Conservation (phyloP, 2,888 invertebrate genomes). For the Liopterus haemorrhoidalis region DNA sequence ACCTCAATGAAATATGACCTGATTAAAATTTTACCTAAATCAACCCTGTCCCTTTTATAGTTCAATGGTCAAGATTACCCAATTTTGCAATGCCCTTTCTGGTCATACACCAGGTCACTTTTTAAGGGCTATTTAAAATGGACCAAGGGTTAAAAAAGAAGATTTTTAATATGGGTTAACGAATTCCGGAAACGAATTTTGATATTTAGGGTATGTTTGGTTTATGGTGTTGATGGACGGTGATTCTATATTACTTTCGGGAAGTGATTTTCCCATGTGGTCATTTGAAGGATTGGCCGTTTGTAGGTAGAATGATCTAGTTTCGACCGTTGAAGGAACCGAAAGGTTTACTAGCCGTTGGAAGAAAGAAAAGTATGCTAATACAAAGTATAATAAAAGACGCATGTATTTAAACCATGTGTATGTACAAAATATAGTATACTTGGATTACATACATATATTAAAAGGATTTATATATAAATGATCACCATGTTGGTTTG, state of each 20-base stretch:
- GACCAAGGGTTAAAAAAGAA: constrained; percentile 16
- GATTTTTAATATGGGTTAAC: constrained; percentile 12
- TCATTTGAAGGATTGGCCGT: constrained; percentile 15
- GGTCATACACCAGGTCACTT: constrained; percentile 19
- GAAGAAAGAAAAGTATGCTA: too few species aligned
- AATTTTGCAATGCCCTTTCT: constrained; percentile 13
- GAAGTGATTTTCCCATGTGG: constrained; percentile 16
- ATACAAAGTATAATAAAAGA: too few species aligned
- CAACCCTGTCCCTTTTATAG: constrained; percentile 6
- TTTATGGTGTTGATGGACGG: neutral
- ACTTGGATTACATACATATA: too few species aligned
- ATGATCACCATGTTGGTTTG: too few species aligned
- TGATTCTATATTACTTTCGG: constrained; percentile 12
- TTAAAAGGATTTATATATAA: too few species aligned
- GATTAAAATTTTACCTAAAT: constrained; percentile 8
- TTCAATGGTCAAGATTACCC: constrained; percentile 7
- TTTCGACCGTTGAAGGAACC: neutral
- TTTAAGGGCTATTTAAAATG: constrained; percentile 16
- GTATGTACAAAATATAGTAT: too few species aligned
- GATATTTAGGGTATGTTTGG: constrained; percentile 6
- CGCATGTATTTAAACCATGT: too few species aligned
- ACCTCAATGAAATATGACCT: constrained; percentile 18
- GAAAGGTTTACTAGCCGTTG: constrained; percentile 17
- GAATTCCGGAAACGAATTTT: constrained; percentile 15
- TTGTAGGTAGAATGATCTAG: too few species aligned